Evolutionary conservation across 2,113 vertebrate species (phyloP), one percentile per base, ranked within the genome.

Genomic region (Sturnus vulgaris): DNA sequence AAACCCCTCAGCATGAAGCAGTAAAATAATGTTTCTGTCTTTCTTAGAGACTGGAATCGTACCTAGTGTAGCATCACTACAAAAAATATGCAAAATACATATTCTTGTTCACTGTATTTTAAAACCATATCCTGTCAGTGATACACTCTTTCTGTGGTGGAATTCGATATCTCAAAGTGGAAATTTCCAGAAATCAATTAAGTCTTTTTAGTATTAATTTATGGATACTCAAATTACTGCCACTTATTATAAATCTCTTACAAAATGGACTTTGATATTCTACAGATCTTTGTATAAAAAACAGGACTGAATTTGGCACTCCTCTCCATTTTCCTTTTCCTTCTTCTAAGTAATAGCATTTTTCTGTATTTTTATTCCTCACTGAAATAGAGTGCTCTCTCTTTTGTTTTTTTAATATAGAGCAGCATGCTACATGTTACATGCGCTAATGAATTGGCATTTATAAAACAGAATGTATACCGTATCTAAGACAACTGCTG

Each of bases 401-500:
- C 55, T 53, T 30, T 37, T 16, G 35, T 93, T 85, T 65, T 73
- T 81, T 91, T 82, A 27, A 77, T 85, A 24, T 79, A 84, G 63
- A 63, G 39, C 88, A 86, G 69, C 37, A 30, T 49, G 69, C 70
- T 96, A 81, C 2, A 47, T 97, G 96, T 86, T 96, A 86, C 63
- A 57, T 59, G 84, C 2, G 1, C 69, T 96, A 96, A 96, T 94
- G 93, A 96, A 95, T 87, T 96, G 87, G 78, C 86, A 96, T 95
- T 96, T 96, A 88, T 95, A 79, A 86, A 90, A 86, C 81, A 93
- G 55, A 87, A 78, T 92, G 64, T 92, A 91, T 85, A 87, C 86
- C 13, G 33, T 81, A 91, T 82, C 97, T 94, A 93, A 97, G 95
- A 94, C 20, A 52, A 95, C 94, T 91, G 80, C 96, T 96, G 88